Evolutionary conservation across 2,797 vertebrate genomes (phyloP), one percentile per base, ranked within the genome.

Genomic region (Sebastes reedi): DNA sequence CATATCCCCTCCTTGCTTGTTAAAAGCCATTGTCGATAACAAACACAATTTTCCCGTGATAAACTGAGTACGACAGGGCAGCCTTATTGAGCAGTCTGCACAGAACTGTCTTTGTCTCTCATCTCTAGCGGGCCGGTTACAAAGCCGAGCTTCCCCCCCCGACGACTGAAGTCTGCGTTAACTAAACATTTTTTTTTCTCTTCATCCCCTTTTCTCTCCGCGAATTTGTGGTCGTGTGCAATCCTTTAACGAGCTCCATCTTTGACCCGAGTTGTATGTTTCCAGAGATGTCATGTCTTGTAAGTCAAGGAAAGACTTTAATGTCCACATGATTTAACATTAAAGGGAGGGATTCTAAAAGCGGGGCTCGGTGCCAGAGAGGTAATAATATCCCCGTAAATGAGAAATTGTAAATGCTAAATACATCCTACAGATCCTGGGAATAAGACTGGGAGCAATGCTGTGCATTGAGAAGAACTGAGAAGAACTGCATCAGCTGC

Each of bases 171-270:
- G 90, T 91, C 85, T 92, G 86, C 86, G 85, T 92, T 90, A 93
- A 88, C 92, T 87, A 94, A 95, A 95, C 92, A 82, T 90, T 89
- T 90, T 89, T 84, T 89, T 84, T 89, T 87, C 88, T 88, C 65
- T 80, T 87, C 16, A 82, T 88, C 86, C 84, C 84, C 83, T 88
- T 78, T 85, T 88, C 81, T 88, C 84, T 83, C 72, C 67, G 81
- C 85, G 84, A 91, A 88, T 92, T 91, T 92, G 92, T 87, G 94
- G 95, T 94, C 87, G 90, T 91, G 92, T 91, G 93, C 91, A 94
- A 92, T 94, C 93, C 92, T 92, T 91, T 95, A 96, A 96, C 86
- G 88, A 96, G 95, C 94, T 95, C 94, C 95, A 95, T 95, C 94
- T 95, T 95, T 96, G 94, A 95, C 95, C 94, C 82, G 77, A 81